These are phyloP conservation scores for Oenanthe melanoleuca DNA, from an alignment of 2,113 vertebrate species.

Conservation along the genomic window DNA sequence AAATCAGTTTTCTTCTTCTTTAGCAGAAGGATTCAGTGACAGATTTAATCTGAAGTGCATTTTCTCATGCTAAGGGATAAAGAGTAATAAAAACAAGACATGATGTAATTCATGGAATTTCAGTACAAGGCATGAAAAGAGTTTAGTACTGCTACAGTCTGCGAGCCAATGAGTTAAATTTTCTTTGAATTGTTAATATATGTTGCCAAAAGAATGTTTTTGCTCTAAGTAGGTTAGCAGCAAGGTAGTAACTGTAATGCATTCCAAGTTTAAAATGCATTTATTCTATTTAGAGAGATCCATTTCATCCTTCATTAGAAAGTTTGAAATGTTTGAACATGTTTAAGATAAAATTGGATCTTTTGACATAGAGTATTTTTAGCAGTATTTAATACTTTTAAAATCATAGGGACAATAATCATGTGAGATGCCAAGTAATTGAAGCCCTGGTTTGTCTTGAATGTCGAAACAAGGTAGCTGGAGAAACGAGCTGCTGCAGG, in stretches of 20 bases:
- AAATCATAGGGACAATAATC: neutral
- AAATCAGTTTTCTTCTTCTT: neutral
- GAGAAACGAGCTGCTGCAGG: slow-evolving; percentile 13
- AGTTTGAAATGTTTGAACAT: neutral
- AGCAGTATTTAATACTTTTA: neutral
- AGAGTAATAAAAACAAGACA: slow-evolving; percentile 28
- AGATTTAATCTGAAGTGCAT: neutral
- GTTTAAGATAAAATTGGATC: neutral
- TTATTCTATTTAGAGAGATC: slow-evolving; percentile 22
- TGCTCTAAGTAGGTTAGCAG: slow-evolving; percentile 36
- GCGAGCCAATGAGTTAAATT: neutral
- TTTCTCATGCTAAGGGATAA: neutral
- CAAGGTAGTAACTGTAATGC: neutral
- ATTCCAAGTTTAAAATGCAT: slow-evolving; percentile 22
- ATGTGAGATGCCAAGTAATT: neutral
- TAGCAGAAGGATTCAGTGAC: neutral
- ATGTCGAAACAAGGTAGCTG: neutral
- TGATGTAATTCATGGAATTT: neutral
- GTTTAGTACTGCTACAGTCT: neutral
- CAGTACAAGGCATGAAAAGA: neutral
- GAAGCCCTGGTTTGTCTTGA: neutral
- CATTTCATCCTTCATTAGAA: neutral
- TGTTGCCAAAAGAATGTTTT: slow-evolving; percentile 4
- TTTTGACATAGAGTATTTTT: neutral
- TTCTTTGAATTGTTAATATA: slow-evolving; percentile 36